Evolutionary conservation across 2,113 vertebrate genomes (phyloP).

Genomic region (Mesembrinibis cayennensis): DNA sequence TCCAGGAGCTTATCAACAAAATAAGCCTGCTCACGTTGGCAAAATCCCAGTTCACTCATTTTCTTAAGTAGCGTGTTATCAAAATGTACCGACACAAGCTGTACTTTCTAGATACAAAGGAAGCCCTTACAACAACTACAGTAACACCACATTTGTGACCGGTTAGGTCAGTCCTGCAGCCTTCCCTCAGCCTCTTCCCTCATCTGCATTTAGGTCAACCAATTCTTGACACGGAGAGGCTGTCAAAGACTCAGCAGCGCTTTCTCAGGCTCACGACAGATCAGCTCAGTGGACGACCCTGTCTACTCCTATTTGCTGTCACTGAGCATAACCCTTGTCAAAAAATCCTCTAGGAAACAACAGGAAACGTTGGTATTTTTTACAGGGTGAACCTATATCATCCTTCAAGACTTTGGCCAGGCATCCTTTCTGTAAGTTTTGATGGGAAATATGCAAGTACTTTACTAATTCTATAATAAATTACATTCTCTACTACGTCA

Average conservation of each 20-base stretch:
- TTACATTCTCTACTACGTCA: not conserved
- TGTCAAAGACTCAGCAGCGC: not conserved
- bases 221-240: not conserved
- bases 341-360: not conserved
- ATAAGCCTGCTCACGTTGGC: slow-evolving; percentile 11
- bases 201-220: not conserved
- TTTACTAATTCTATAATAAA: not conserved
- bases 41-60: slow-evolving; percentile 7
- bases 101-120: slow-evolving; percentile 25
- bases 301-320: not conserved
- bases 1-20: slow-evolving; percentile 35
- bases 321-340: not conserved
- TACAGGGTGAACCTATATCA: not conserved
- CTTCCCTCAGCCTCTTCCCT: not conserved
- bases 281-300: not conserved
- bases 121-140: not conserved
- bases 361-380: not conserved
- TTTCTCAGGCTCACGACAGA: not conserved
- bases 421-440: not conserved
- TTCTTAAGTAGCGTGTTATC: not conserved
- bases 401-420: not conserved
- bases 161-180: not conserved
- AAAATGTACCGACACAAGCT: not conserved
- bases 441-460: not conserved
- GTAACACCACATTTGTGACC: not conserved